Evolutionary conservation across 2,113 vertebrate genomes (phyloP), one percentile per base, ranked within the genome.

Genomic region (Triplophysa dalaica): DNA sequence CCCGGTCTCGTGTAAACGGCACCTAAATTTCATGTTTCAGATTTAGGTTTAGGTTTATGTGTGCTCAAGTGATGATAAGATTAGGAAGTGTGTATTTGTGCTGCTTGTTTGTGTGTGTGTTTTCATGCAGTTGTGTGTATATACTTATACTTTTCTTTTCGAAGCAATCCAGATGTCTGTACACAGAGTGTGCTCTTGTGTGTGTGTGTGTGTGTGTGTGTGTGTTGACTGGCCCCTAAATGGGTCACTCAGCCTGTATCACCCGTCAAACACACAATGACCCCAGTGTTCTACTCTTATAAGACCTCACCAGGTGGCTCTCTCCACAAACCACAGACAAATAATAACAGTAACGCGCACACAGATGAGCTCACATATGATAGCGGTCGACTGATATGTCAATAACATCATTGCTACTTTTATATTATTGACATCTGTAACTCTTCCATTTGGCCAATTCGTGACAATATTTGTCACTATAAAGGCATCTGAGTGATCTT

Each of bases 221-320:
- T 62, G 29, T 56, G 68, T 52, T 50, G 45, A 73, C 63, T 81
- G 70, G 83, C 87, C 89, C 43, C 43, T 45, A 45, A 45, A 45
- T 88, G 89, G 90, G 91, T 92, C 89, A 89, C 84, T 85, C 88
- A 87, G 81, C 86, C 83, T 80, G 90, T 89, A 90, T 90, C 90
- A 87, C 88, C 86, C 88, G 74, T 87, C 88, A 83, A 87, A 83
- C 82, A 77, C 70, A 92, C 91, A 93, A 90, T 90, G 89, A 91
- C 88, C 89, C 85, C 88, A 86, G 85, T 92, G 92, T 92, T 92
- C 87, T 79, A 75, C 87, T 85, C 84, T 87, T 90, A 90, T 92
- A 90, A 91, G 85, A 82, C 82, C 89, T 80, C 91, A 88, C 89
- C 90, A 91, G 90, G 90, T 91, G 90, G 87, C 87, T 90, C 83